These are phyloP conservation scores for Mormyrus hasselquistii DNA, from an alignment of 2,797 vertebrate species.

Conservation along the genomic window DNA sequence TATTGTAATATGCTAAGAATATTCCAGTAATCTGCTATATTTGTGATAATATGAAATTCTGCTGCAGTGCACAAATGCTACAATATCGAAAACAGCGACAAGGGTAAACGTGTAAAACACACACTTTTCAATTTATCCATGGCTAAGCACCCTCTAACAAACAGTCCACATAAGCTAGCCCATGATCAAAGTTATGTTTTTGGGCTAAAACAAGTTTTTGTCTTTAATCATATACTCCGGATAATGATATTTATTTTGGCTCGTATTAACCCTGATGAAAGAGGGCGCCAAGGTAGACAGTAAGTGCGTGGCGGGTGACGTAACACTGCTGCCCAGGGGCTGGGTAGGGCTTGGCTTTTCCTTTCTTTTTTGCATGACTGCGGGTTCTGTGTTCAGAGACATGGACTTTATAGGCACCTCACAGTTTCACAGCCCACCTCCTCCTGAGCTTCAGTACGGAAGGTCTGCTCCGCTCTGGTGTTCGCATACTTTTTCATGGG, in stretches of 20 bases:
- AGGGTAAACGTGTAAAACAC: not conserved
- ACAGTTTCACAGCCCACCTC: not conserved
- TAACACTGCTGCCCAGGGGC: not conserved
- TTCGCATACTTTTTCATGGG: too few species aligned
- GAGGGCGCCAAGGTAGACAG: not conserved
- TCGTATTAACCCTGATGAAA: not conserved
- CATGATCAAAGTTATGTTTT: slow-evolving; percentile 36
- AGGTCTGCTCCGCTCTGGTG: not conserved
- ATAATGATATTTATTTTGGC: slow-evolving; percentile 41
- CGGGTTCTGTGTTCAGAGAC: not conserved
- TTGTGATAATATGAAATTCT: not conserved
- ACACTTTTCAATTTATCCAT: not conserved
- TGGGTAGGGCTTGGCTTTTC: not conserved
- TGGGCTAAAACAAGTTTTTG: slow-evolving; percentile 44
- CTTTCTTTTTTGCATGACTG: not conserved
- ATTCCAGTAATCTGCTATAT: not conserved
- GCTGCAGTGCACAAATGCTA: not conserved
- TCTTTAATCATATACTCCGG: slow-evolving; percentile 49
- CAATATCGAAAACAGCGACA: not conserved
- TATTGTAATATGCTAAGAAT: not conserved
- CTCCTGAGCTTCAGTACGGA: not conserved
- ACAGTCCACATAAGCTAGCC: slow-evolving; percentile 20
- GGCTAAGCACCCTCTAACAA: not conserved
- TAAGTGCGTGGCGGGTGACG: not conserved
- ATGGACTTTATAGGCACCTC: not conserved